Conservation (phyloP, 2,888 invertebrate species). For the Xestoiulus laeticollis region DNA sequence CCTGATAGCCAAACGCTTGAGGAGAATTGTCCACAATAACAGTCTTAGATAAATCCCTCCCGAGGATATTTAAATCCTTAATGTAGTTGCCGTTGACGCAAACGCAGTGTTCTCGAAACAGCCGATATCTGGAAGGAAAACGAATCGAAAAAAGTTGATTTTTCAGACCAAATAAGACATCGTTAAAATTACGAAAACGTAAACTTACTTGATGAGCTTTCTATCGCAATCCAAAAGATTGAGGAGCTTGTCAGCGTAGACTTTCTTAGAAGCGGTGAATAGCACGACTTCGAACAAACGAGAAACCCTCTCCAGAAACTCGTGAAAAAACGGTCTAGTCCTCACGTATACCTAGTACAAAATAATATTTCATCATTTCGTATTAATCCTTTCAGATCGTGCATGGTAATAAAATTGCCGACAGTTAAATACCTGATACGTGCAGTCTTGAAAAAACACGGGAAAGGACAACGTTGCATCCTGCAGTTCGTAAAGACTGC, state of each 20-base stretch:
- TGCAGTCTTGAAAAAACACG: slow-evolving; percentile 87
- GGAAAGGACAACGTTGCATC: slow-evolving; percentile 95
- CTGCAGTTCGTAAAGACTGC: slow-evolving; percentile 88
- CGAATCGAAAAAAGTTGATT: slow-evolving; percentile 24
- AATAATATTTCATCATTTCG: not conserved
- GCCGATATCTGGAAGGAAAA: slow-evolving; percentile 69
- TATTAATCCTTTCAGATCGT: not conserved
- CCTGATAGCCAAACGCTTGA: slow-evolving; percentile 92
- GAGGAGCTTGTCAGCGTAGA: slow-evolving; percentile 92
- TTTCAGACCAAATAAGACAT: not conserved
- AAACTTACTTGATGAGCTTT: slow-evolving; percentile 81
- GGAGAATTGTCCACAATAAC: slow-evolving; percentile 89
- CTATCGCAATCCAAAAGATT: slow-evolving; percentile 90
- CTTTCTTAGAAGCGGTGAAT: slow-evolving; percentile 94
- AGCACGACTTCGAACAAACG: slow-evolving; percentile 90
- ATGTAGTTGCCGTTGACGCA: slow-evolving; percentile 96
- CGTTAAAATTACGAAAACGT: slow-evolving; percentile 40
- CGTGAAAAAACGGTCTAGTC: slow-evolving; percentile 88
- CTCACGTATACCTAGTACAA: slow-evolving; percentile 74
- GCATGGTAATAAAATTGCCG: not conserved
- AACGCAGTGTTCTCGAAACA: slow-evolving; percentile 95
- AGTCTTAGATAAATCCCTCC: slow-evolving; percentile 87
- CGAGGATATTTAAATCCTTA: slow-evolving; percentile 91
- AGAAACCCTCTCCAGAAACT: slow-evolving; percentile 89
- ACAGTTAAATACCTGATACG: slow-evolving; percentile 73